Conservation (phyloP, 2,888 invertebrate species). For the Beris chalybata region DNA sequence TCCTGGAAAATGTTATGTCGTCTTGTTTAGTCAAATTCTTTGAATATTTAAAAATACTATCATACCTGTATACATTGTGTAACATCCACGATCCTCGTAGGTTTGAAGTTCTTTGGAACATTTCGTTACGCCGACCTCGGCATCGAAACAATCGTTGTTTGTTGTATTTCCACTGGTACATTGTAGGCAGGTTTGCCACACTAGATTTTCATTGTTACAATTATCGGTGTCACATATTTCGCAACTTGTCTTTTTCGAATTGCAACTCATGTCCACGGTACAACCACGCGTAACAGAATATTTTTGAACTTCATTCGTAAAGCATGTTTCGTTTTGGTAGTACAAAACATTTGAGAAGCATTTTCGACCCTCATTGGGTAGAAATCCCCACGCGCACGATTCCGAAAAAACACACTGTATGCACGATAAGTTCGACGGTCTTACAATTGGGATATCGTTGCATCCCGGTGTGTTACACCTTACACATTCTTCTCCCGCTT, state of each 20-base stretch:
- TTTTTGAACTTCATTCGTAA: not conserved
- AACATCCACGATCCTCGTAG: conserved; percentile 24
- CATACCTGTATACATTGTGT: not conserved
- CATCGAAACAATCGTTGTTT: not conserved
- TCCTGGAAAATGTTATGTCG: conserved; percentile 5
- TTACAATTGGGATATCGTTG: conserved; percentile 40
- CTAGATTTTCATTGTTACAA: conserved; percentile 23
- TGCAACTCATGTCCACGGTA: conserved; percentile 17
- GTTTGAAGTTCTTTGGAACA: conserved; percentile 9
- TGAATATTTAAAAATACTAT: not conserved
- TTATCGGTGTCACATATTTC: conserved; percentile 1
- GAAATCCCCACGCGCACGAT: conserved; percentile 10
- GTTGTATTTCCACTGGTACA: conserved; percentile 2
- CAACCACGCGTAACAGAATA: conserved; percentile 25
- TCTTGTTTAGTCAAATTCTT: not conserved
- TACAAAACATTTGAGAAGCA: conserved; percentile 9
- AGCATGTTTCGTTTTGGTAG: conserved; percentile 23
- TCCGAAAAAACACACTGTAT: conserved; percentile 14
- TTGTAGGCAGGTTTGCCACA: conserved; percentile 23
- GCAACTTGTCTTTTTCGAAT: not conserved
- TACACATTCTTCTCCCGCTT: conserved; percentile 40
- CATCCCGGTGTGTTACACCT: conserved; percentile 41
- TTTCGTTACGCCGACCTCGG: not conserved
- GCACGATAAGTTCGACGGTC: conserved; percentile 16
- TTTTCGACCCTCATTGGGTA: not conserved